Evolutionary conservation across 2,797 vertebrate species (phyloP), one percentile per base, ranked within the genome.

Genomic region (Gorsachius magnificus): DNA sequence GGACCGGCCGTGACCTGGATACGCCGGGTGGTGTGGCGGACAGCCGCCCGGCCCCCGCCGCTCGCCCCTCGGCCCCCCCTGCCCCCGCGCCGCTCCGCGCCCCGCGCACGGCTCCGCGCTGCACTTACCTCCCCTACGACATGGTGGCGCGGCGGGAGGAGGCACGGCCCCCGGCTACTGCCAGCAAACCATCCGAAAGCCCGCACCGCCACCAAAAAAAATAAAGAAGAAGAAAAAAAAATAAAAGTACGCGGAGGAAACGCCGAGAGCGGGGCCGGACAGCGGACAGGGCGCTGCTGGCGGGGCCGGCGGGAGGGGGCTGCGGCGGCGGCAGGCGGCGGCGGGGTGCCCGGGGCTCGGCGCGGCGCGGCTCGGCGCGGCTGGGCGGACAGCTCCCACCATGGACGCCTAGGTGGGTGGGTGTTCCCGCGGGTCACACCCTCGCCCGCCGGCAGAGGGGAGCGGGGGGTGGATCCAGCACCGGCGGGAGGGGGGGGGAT

Each of bases 91-190:
- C 58, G 31, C 77, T 53, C 58, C n/a, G 45, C 78, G 35, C 56
- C 74, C 77, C 76, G 69, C 90, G 65, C 95, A 96, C 93, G 68
- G 68, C 61, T 93, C 92, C 80, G 81, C 92, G 77, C 66, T 50
- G 93, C 94, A 97, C 98, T 98, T 97, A 98, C 98, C 98, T 98
- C 97, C 93, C 95, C 97, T 97, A 97, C 97, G 98, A 97, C 97
- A 98, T 98, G 97, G 92, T 97, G 96, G 96, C 95, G 90, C 92
- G 85, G 89, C 83, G 84, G 94, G 94, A 95, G 96, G 96, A 89
- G 91, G 93, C 84, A 78, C 95, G 93, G 95, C 96, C 93, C 96
- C 96, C 96, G 53, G 92, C 76, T 96, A 92, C 90, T 56, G 95
- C 96, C 61, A 87, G 90, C 91, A 46, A 94, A 88, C 88, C 95